Percentiles rank a stretch among this genome's conserved stretches.
These are phyloP conservation scores for Euproctis similis DNA, from an alignment of 2,888 invertebrate genomes.

Conservation along the genomic window DNA sequence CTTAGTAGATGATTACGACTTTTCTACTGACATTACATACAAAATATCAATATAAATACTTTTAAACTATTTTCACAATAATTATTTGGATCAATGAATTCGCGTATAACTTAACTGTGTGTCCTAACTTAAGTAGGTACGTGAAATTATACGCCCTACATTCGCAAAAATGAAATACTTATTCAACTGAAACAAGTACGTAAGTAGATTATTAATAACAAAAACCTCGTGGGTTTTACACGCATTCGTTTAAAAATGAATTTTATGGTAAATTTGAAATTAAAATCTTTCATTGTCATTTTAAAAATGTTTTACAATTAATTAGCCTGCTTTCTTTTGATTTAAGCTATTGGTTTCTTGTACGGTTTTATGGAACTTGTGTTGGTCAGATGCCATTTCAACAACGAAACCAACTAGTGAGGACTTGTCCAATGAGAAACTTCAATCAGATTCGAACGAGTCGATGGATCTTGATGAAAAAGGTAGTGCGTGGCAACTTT, in stretches of 20 bases:
- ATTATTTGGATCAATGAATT: slow-evolving; percentile 40
- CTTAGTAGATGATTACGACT: too few relatives aligned
- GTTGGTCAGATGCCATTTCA: slow-evolving; percentile 30
- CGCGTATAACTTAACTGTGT: slow-evolving; percentile 20
- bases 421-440: neutral
- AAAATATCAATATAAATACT: too few relatives aligned
- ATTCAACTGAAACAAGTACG: slow-evolving; percentile 40
- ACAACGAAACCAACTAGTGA: slow-evolving; percentile 10
- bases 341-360: slow-evolving; percentile 35
- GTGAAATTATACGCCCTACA: slow-evolving; percentile 37
- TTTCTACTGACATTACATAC: too few relatives aligned
- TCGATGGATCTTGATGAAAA: slow-evolving; percentile 32
- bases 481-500: slow-evolving; percentile 35
- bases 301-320: neutral
- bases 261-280: slow-evolving; percentile 28
- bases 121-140: slow-evolving; percentile 17
- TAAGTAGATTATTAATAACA: slow-evolving; percentile 29
- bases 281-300: too few relatives aligned
- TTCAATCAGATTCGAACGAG: slow-evolving; percentile 22
- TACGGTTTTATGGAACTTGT: slow-evolving; percentile 32
- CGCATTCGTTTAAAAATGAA: slow-evolving; percentile 25
- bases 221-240: slow-evolving; percentile 17
- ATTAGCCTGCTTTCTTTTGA: neutral
- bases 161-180: slow-evolving; percentile 34
- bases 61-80: slow-evolving; percentile 33